Conservation (phyloP, 2,888 invertebrate species). For the Mimumesa dahlbomi region DNA sequence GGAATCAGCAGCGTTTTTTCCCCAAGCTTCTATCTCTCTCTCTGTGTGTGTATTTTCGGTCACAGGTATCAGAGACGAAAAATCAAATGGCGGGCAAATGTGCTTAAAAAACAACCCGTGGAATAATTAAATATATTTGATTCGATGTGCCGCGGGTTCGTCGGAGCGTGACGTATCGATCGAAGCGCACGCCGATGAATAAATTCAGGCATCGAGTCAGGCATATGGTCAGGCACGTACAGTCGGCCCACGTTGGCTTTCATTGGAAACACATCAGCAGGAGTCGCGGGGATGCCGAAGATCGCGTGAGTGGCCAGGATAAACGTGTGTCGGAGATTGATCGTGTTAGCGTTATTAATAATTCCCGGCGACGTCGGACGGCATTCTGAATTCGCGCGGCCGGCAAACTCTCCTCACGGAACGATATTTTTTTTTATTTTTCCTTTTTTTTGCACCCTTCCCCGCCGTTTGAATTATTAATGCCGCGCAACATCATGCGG, state of each 20-base stretch:
- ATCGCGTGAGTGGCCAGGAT: slow-evolving; percentile 32
- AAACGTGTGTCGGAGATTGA: slow-evolving; percentile 40
- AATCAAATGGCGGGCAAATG: too few relatives aligned
- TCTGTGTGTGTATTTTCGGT: too few relatives aligned
- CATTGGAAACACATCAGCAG: slow-evolving; percentile 34
- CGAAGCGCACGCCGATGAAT: neutral
- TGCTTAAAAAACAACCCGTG: neutral
- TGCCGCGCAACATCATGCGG: neutral
- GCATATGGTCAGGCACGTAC: slow-evolving; percentile 9
- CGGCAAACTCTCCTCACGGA: slow-evolving; percentile 9
- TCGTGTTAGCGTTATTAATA: slow-evolving; percentile 55
- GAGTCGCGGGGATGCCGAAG: slow-evolving; percentile 20
- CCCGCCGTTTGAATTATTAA: slow-evolving; percentile 40
- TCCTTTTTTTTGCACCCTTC: too few relatives aligned
- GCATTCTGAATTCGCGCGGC: slow-evolving; percentile 31
- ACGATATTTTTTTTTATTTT: slow-evolving; percentile 16
- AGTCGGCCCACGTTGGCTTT: slow-evolving; percentile 13
- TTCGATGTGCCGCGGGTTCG: slow-evolving; percentile 17
- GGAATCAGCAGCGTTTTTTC: too few relatives aligned
- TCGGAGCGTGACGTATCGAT: slow-evolving; percentile 32
- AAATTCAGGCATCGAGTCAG: too few relatives aligned
- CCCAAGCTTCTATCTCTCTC: too few relatives aligned
- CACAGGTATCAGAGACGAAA: too few relatives aligned
- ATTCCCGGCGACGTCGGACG: slow-evolving; percentile 39
- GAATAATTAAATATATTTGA: slow-evolving; percentile 15